A percentile compares a stretch with the other conserved stretches of the same genome.
phyloP scores from a whole-genome alignment of 2,888 invertebrate species.

The Noctua comes region DNA sequence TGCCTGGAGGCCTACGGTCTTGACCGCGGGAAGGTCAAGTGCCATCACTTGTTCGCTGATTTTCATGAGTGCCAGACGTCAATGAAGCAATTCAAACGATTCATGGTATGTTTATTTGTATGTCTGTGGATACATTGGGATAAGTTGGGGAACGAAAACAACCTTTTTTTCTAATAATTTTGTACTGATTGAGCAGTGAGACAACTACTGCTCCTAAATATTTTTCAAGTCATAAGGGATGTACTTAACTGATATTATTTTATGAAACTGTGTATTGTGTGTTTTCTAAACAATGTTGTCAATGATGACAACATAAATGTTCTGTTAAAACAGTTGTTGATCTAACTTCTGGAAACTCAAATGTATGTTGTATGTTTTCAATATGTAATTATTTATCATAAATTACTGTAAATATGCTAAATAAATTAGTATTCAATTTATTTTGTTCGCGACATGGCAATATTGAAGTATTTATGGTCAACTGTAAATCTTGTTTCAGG shows the following conservation, averaged over 20 bases:
- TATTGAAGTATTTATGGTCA: neutral
- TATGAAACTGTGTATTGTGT: neutral
- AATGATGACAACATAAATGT: neutral
- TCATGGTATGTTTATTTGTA: slow-evolving; percentile 82
- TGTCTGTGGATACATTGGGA: neutral
- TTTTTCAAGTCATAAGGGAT: neutral
- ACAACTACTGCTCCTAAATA: neutral
- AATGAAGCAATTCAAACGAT: slow-evolving; percentile 91
- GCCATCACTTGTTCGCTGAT: slow-evolving; percentile 91
- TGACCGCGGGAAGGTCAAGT: slow-evolving; percentile 91
- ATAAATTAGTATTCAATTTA: no score
- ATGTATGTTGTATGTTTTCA: neutral
- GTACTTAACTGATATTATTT: neutral
- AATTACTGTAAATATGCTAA: neutral
- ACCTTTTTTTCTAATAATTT: neutral
- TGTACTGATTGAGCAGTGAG: neutral
- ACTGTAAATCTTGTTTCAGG: slow-evolving; percentile 69
- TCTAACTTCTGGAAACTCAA: neutral
- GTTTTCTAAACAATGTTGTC: neutral
- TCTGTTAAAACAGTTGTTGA: neutral
- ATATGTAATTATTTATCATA: neutral
- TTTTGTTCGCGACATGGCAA: neutral
- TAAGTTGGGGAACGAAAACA: neutral
- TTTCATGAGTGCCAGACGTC: slow-evolving; percentile 92
- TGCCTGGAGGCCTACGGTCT: slow-evolving; percentile 95